Conservation (phyloP, 2,113 vertebrate species). For the Coturnix japonica region DNA sequence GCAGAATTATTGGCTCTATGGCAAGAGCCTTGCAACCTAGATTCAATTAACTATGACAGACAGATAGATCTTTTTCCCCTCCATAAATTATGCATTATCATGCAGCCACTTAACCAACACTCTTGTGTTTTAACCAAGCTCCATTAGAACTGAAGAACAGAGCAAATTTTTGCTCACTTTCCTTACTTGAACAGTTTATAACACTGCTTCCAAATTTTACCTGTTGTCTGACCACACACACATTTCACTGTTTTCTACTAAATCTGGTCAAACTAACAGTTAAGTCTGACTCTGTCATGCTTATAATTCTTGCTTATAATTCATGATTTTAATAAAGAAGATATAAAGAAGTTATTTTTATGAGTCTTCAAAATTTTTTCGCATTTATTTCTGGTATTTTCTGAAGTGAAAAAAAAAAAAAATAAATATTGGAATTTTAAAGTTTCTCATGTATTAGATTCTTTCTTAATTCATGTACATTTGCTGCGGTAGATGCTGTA, state of each 20-base stretch:
- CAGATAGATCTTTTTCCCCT: not conserved
- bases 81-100: constrained; percentile 20
- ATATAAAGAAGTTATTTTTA: not conserved
- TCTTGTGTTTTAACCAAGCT: constrained; percentile 16
- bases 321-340: not conserved
- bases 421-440: not conserved
- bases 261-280: not conserved
- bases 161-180: not conserved
- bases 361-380: not conserved
- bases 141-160: not conserved
- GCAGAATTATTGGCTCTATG: not conserved
- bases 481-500: not conserved
- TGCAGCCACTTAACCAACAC: not conserved
- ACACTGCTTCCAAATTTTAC: not conserved
- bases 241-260: not conserved
- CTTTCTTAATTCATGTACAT: not conserved
- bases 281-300: not conserved
- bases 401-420: not conserved
- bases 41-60: not conserved
- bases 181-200: not conserved
- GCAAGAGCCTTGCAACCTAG: not conserved
- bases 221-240: not conserved
- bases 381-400: not conserved
- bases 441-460: not conserved
- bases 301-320: not conserved